Evolutionary conservation across 2,888 invertebrate genomes (phyloP).

Genomic region (Limnephilus rhombicus): DNA sequence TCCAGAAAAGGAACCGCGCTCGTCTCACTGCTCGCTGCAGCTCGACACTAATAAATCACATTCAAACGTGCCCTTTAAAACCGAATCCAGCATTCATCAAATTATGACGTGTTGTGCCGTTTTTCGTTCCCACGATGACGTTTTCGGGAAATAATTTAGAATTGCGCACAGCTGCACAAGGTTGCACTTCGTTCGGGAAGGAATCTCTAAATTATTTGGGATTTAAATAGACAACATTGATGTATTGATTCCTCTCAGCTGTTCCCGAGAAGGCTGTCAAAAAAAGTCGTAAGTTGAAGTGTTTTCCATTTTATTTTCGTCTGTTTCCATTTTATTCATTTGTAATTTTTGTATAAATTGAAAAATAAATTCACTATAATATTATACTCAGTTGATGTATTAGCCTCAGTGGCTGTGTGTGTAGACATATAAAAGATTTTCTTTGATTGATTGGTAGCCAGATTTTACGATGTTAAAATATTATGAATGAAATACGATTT

Average conservation of each 20-base stretch:
- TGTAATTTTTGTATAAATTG: not conserved
- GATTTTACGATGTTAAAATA: not conserved
- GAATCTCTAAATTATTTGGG: constrained; percentile 14
- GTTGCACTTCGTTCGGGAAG: constrained; percentile 19
- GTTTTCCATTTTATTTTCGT: constrained; percentile 11
- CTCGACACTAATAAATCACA: constrained; percentile 31
- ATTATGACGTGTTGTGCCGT: not conserved
- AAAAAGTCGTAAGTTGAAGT: constrained; percentile 2
- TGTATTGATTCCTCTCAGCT: constrained; percentile 60
- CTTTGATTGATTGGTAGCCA: not conserved
- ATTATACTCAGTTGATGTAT: not conserved
- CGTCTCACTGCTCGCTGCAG: not conserved
- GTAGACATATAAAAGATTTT: not conserved
- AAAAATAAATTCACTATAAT: not conserved
- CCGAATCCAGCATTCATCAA: not conserved
- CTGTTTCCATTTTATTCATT: not conserved
- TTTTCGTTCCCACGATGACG: constrained; percentile 9
- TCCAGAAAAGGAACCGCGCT: constrained; percentile 49
- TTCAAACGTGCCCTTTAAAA: constrained; percentile 39
- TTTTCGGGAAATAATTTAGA: constrained; percentile 3
- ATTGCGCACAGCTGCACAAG: constrained; percentile 20
- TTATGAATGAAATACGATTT: not conserved
- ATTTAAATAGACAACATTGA: constrained; percentile 45
- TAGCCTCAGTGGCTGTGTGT: not conserved
- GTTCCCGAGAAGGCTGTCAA: constrained; percentile 34